phyloP scores from a whole-genome alignment of 2,888 invertebrate species.

The Drosophila paucipuncta region DNA sequence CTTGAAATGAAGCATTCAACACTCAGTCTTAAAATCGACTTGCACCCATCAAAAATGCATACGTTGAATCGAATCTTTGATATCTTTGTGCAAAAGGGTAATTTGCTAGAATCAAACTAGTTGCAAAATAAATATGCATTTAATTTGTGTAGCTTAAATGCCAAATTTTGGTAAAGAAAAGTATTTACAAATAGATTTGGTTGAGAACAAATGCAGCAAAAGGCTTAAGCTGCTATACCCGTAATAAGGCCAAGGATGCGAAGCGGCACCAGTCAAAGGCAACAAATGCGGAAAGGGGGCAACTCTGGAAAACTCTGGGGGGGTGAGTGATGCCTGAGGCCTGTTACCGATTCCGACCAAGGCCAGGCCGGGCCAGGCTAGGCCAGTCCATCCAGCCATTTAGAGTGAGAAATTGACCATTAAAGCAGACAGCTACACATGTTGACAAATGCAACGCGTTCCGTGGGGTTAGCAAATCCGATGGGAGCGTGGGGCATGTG shows the following conservation, averaged over 20 bases:
- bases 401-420: slow-evolving; percentile 84
- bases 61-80: neutral
- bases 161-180: neutral
- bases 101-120: neutral
- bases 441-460: slow-evolving; percentile 78
- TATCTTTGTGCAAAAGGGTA: neutral
- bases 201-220: neutral
- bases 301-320: slow-evolving; percentile 5
- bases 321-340: slow-evolving; percentile 1
- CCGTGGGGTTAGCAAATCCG: slow-evolving; percentile 1
- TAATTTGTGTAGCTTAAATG: neutral
- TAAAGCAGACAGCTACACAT: slow-evolving; percentile 80
- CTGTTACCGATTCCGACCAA: slow-evolving; percentile 15
- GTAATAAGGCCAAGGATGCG: slow-evolving; percentile 20
- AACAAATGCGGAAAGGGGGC: slow-evolving; percentile 1
- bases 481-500: slow-evolving; percentile 2
- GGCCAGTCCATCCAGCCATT: slow-evolving; percentile 66
- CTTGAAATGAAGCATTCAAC: neutral
- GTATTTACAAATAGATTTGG: neutral
- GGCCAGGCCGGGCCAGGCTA: slow-evolving; percentile 13
- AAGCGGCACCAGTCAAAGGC: slow-evolving; percentile 17
- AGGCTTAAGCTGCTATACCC: neutral
- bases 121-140: neutral
- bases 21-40: neutral
- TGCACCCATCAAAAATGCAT: neutral